Evolutionary conservation across 2,888 invertebrate species (phyloP).

Genomic region (Rutpela maculata): DNA sequence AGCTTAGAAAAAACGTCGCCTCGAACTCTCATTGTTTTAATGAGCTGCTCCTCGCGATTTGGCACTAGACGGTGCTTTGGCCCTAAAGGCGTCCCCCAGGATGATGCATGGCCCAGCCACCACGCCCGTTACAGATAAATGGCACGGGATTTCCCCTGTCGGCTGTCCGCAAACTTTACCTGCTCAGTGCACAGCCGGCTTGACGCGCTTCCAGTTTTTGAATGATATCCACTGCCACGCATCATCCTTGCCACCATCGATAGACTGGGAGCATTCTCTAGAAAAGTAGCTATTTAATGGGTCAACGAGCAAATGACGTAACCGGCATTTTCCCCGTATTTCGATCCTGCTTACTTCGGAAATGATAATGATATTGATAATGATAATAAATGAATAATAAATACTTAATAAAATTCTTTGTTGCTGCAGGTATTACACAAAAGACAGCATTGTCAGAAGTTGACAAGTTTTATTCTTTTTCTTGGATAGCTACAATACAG

Average conservation of each 20-base stretch:
- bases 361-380: too few species aligned
- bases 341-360: too few species aligned
- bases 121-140: conserved; percentile 33
- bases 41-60: conserved; percentile 29
- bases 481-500: too few species aligned
- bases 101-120: conserved; percentile 25
- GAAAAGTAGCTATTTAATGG: too few species aligned
- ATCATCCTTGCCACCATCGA: not conserved
- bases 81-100: conserved; percentile 15
- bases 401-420: too few species aligned
- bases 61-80: conserved; percentile 24
- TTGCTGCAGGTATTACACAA: too few species aligned
- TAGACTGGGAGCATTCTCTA: too few species aligned
- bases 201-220: conserved; percentile 23
- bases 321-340: too few species aligned
- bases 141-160: conserved; percentile 54
- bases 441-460: too few species aligned
- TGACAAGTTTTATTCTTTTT: too few species aligned
- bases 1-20: not conserved
- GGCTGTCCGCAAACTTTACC: conserved; percentile 57
- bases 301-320: too few species aligned
- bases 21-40: conserved; percentile 11
- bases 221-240: conserved; percentile 2
- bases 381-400: too few species aligned
- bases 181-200: conserved; percentile 28